Evolutionary conservation across 2,888 invertebrate species (phyloP).

Genomic region (Rhorus exstirpatorius): DNA sequence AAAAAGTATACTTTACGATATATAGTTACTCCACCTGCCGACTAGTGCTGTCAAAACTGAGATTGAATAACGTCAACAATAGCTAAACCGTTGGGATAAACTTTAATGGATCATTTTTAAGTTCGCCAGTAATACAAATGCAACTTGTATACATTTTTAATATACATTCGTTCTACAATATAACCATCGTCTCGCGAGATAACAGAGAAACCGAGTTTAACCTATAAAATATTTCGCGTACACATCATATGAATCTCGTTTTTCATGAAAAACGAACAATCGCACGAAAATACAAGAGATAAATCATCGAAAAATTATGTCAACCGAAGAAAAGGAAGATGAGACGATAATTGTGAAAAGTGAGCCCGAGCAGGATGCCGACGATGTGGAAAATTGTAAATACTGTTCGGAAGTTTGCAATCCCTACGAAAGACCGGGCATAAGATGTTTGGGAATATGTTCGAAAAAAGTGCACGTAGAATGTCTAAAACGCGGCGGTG

Average conservation of each 20-base stretch:
- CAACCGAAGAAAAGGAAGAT: conserved; percentile 7
- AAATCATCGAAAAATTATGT: conserved; percentile 11
- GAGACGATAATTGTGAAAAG: conserved; percentile 29
- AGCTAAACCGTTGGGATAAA: background rate
- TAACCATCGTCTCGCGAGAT: background rate
- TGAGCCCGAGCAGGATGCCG: conserved; percentile 33
- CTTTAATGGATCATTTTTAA: background rate
- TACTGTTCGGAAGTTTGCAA: conserved; percentile 88
- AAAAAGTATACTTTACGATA: too few species aligned
- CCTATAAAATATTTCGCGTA: conserved; percentile 15
- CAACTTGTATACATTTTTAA: background rate
- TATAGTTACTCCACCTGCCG: too few species aligned
- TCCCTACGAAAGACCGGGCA: conserved; percentile 88
- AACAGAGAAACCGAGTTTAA: conserved; percentile 1
- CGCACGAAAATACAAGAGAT: too few species aligned
- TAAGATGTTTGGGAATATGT: conserved; percentile 89
- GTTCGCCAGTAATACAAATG: background rate
- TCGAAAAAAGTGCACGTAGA: conserved; percentile 88
- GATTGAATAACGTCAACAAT: conserved; percentile 1
- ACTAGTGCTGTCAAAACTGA: conserved; percentile 46
- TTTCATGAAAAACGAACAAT: too few species aligned
- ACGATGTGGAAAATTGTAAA: conserved; percentile 86
- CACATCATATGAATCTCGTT: background rate
- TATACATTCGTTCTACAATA: background rate
- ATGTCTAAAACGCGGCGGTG: conserved; percentile 90